These are phyloP conservation scores for Hirudo medicinalis DNA, from an alignment of 1,140 invertebrate species.

Conservation along the genomic window DNA sequence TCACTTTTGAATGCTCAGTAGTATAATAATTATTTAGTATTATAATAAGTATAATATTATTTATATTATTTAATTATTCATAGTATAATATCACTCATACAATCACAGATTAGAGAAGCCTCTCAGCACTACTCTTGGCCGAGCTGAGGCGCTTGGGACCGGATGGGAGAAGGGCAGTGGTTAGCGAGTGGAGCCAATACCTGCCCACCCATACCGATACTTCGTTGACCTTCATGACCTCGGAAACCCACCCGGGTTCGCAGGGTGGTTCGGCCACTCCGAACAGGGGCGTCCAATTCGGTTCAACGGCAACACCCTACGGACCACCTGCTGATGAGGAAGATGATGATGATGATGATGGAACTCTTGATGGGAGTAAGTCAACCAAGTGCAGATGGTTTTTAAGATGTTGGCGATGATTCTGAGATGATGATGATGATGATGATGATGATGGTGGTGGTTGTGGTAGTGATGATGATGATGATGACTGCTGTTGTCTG, in stretches of 20 bases:
- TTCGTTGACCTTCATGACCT: conserved; percentile 40
- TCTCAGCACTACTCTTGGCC: conserved; percentile 85
- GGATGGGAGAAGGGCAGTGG: conserved; percentile 74
- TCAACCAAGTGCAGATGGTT: not conserved
- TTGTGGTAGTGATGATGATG: not conserved
- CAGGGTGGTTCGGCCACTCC: conserved; percentile 7
- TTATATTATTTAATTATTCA: too few species aligned
- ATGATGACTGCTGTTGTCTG: not conserved
- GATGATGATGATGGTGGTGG: not conserved
- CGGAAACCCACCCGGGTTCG: conserved; percentile 30
- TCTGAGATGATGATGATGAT: conserved; percentile 3
- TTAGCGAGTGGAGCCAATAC: conserved; percentile 88
- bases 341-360: conserved; percentile 55
- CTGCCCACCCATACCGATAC: conserved; percentile 68
- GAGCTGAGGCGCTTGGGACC: conserved; percentile 79
- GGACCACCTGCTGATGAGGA: conserved; percentile 55
- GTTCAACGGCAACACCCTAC: conserved; percentile 21
- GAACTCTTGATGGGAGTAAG: conserved; percentile 23
- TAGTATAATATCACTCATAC: not conserved
- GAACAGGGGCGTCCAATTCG: conserved; percentile 30
- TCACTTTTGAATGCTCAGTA: not conserved
- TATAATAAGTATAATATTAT: too few species aligned
- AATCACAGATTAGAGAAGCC: conserved; percentile 64
- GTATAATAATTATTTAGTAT: too few species aligned
- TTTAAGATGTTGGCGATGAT: not conserved